Evolutionary conservation across 2,797 vertebrate species (phyloP).

Genomic region (Buceros bicornis): DNA sequence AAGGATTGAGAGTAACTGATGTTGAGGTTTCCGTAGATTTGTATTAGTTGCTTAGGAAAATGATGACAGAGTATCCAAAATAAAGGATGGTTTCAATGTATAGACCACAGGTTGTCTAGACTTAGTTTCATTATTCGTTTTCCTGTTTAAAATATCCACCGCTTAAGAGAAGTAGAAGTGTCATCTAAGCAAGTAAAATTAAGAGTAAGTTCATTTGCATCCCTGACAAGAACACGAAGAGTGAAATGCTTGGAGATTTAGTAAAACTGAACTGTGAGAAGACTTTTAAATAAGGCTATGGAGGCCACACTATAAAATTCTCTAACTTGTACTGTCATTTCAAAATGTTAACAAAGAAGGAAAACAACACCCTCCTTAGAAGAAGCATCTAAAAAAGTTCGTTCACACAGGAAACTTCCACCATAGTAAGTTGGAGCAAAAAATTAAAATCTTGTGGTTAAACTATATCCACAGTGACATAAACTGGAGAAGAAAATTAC

Average conservation of each 20-base stretch:
- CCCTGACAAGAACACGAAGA: background rate
- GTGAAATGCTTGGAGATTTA: background rate
- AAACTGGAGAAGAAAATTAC: background rate
- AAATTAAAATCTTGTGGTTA: background rate
- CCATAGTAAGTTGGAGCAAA: background rate
- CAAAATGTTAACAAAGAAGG: background rate
- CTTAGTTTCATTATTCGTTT: background rate
- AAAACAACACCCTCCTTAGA: background rate
- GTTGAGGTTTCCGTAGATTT: background rate
- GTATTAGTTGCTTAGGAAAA: background rate
- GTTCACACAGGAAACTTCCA: background rate
- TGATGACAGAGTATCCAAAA: background rate
- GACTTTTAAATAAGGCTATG: background rate
- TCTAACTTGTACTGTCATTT: background rate
- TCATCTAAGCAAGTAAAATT: background rate
- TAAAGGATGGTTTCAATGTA: background rate
- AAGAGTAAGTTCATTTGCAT: background rate
- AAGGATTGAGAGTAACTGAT: background rate
- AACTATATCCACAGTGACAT: background rate
- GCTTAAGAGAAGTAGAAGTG: background rate
- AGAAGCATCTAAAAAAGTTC: background rate
- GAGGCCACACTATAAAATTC: background rate
- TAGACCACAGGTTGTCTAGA: background rate
- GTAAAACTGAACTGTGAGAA: background rate
- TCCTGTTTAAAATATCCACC: background rate